Conservation (phyloP, 1,140 invertebrate genomes). For the Aphelenchoides avenae region DNA sequence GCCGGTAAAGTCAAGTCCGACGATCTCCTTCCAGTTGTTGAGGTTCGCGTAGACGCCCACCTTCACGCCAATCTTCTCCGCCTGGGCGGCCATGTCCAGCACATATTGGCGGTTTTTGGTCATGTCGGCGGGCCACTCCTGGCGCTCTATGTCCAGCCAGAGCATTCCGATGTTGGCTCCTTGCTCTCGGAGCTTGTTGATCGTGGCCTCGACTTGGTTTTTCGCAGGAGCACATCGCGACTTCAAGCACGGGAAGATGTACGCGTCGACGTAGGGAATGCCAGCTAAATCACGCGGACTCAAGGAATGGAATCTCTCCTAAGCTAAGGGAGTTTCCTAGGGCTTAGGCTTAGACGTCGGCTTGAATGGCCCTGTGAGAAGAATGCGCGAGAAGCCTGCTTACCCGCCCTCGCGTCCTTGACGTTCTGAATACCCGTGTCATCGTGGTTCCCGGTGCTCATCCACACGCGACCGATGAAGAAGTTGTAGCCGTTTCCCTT, state of each 20-base stretch:
- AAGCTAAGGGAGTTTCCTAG: too few relatives aligned
- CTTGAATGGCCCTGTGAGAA: too few relatives aligned
- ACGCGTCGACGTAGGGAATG: too few relatives aligned
- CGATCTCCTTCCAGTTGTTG: conserved; percentile 4
- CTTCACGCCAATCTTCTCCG: background rate
- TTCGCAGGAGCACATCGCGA: too few relatives aligned
- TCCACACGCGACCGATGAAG: conserved; percentile 21
- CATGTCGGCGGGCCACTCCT: conserved; percentile 23
- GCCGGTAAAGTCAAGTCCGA: background rate
- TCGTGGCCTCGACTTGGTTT: too few relatives aligned
- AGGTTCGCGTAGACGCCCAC: too few relatives aligned
- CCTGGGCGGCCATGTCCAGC: conserved; percentile 16
- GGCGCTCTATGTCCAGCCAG: conserved; percentile 12
- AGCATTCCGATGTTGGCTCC: conserved; percentile 22
- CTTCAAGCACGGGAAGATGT: too few relatives aligned
- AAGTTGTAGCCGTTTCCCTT: conserved; percentile 4
- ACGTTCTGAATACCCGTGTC: conserved; percentile 16
- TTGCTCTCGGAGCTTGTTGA: too few relatives aligned
- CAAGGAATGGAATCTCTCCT: too few relatives aligned
- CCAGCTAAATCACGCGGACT: too few relatives aligned
- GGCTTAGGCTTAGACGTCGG: too few relatives aligned
- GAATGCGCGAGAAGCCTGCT: conserved; percentile 16
- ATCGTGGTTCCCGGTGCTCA: conserved; percentile 1
- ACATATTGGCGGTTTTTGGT: conserved; percentile 16
- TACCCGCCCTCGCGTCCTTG: conserved; percentile 17